Base-by-base conservation (phyloP, 1,140 invertebrate genomes). In the Procambarus virginalis region DNA sequence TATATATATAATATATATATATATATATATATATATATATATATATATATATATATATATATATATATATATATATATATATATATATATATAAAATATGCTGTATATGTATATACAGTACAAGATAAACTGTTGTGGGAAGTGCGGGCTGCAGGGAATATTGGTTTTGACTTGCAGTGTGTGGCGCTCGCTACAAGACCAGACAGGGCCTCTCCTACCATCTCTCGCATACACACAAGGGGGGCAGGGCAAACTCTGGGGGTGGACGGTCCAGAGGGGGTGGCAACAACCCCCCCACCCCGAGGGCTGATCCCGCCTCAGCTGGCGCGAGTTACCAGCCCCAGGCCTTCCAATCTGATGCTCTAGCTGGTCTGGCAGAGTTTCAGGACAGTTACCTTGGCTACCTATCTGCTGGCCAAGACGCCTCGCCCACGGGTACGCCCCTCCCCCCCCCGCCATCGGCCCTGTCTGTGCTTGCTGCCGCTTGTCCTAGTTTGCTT, bases 181-280 rank as follows among this genome's bases (percentile, higher is more conserved):
- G 98, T 96, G 97, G 97, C 94, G 98, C 97, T 93, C 96, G 98
- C 93, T 99, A 99, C 96, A 99, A 99, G 95, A 99, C 98, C 82
- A 96, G 98, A 92, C 97, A 98, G 91, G 98, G 98, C 92, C 95
- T 99, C 93, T 97, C 97, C 93, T 99, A 99, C 95, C 98, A 99
- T 96, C 98, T 98, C 95, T 96, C 97, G 94, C 98, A 99, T 95
- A 98, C 97, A 93, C 98, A 99, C 95, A 96, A 97, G 95, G 96
- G 96, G 84, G 93, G 93, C 75, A 92, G 92, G 87, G 92, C 93
- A 51, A 92, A 93, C 81, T 92, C 93, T 46, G 93, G 93, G 55
- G 93, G 93, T 46, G 92, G 93, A 77, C 91, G 90, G 68, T 89
- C 64, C 75, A 46, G 79, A 60, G 93, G 94, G 81, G 75, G 84